Evolutionary conservation across 2,888 invertebrate species (phyloP).

Genomic region (Pycnomerus fuliginosus): DNA sequence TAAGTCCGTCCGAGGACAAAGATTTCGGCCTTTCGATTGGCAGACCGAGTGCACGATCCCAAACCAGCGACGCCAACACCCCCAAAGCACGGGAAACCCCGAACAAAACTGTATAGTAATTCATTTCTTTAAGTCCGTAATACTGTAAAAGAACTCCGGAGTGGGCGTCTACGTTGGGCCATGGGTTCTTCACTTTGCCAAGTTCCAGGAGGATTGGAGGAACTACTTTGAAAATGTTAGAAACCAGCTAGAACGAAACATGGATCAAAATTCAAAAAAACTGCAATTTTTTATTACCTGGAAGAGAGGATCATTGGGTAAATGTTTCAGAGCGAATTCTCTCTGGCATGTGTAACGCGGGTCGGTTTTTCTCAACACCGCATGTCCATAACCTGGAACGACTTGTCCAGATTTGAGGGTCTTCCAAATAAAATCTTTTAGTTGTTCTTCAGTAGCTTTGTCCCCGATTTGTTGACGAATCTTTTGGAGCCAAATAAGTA

Average conservation of each 20-base stretch:
- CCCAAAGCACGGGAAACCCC: slow-evolving; percentile 89
- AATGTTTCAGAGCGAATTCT: slow-evolving; percentile 90
- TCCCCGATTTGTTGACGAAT: slow-evolving; percentile 83
- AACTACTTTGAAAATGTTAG: slow-evolving; percentile 88
- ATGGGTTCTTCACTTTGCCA: slow-evolving; percentile 97
- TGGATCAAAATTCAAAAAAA: slow-evolving; percentile 1
- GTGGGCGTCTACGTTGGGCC: slow-evolving; percentile 98
- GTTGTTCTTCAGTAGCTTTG: slow-evolving; percentile 82
- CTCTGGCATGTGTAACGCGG: slow-evolving; percentile 90
- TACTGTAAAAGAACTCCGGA: slow-evolving; percentile 91
- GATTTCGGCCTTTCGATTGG: slow-evolving; percentile 89
- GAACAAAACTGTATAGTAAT: slow-evolving; percentile 91
- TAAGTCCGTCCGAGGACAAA: slow-evolving; percentile 72
- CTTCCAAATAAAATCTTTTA: slow-evolving; percentile 97
- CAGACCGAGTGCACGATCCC: slow-evolving; percentile 84
- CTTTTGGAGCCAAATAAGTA: slow-evolving; percentile 88
- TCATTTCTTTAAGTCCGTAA: slow-evolving; percentile 90
- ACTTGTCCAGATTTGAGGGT: slow-evolving; percentile 94
- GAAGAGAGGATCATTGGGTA: slow-evolving; percentile 90
- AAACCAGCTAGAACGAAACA: slow-evolving; percentile 56
- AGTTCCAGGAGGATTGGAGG: slow-evolving; percentile 89
- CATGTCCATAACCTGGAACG: slow-evolving; percentile 95
- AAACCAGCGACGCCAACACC: slow-evolving; percentile 78
- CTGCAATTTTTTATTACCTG: slow-evolving; percentile 52
- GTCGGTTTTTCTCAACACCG: slow-evolving; percentile 93